Evolutionary conservation across 1,140 invertebrate genomes (phyloP).

Genomic region (Battus philenor): DNA sequence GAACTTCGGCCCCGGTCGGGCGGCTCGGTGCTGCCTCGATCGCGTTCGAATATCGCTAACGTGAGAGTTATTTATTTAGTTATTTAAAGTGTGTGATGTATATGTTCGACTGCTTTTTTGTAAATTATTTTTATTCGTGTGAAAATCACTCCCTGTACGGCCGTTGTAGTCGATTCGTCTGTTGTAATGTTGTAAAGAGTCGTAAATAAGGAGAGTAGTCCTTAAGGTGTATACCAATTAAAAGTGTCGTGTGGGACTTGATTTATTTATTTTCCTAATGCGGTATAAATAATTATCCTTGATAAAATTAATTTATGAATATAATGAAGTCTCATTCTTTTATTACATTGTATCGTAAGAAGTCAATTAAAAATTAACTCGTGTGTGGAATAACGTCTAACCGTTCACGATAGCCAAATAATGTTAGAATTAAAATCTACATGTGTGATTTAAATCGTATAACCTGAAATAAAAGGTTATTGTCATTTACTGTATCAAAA

Average conservation of each 20-base stretch:
- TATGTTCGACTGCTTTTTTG: slow-evolving; percentile 73
- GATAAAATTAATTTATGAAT: no score
- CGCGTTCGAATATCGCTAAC: slow-evolving; percentile 62
- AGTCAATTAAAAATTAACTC: no score
- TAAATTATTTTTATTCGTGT: slow-evolving; percentile 75
- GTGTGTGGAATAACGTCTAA: no score
- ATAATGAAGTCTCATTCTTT: no score
- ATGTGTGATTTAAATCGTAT: no score
- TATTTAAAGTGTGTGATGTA: slow-evolving; percentile 68
- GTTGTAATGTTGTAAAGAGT: slow-evolving; percentile 76
- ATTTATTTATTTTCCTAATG: slow-evolving; percentile 24
- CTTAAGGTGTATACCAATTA: slow-evolving; percentile 73
- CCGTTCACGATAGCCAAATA: no score
- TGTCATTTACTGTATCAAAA: background rate
- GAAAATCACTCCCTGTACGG: slow-evolving; percentile 65
- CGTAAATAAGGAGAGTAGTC: slow-evolving; percentile 62
- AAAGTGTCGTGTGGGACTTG: slow-evolving; percentile 65
- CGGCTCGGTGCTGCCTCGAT: slow-evolving; percentile 48
- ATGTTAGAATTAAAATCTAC: no score
- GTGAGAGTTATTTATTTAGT: slow-evolving; percentile 72
- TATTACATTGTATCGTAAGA: no score
- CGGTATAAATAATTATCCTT: no score
- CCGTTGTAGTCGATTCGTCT: slow-evolving; percentile 68
- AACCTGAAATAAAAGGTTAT: no score
- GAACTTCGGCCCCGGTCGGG: slow-evolving; percentile 62